Conservation (phyloP, 2,113 vertebrate species). For the Xyliphius kryptos region DNA sequence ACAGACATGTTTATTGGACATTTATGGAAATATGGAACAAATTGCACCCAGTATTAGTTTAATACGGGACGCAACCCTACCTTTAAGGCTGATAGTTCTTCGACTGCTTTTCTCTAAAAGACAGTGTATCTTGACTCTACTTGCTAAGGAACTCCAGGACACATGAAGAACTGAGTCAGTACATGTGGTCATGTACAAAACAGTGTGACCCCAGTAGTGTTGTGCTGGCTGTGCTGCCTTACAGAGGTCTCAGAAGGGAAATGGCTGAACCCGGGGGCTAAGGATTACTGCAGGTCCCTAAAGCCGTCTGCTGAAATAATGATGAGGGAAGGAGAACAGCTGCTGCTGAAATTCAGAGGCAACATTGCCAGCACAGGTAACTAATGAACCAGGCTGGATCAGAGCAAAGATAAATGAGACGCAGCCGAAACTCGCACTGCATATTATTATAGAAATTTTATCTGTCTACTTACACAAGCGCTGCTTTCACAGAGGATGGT, state of each 20-base stretch:
- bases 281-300: conserved; percentile 59
- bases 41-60: no score
- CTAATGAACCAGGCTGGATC: not conserved
- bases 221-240: conserved; percentile 60
- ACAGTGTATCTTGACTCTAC: conserved; percentile 51
- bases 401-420: not conserved
- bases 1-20: no score
- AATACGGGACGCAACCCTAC: no score
- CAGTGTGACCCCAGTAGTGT: conserved; percentile 58
- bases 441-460: not conserved
- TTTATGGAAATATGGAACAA: no score
- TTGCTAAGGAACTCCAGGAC: conserved; percentile 71
- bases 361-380: conserved; percentile 77
- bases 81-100: conserved; percentile 69
- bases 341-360: conserved; percentile 73
- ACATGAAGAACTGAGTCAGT: conserved; percentile 53
- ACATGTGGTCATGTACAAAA: conserved; percentile 59
- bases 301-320: conserved; percentile 65
- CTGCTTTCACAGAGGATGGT: no score
- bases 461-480: no score
- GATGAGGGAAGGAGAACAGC: conserved; percentile 76
- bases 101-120: conserved; percentile 61
- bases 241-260: conserved; percentile 66
- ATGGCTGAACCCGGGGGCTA: conserved; percentile 57
- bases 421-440: no score